Evolutionary conservation across 2,797 vertebrate species (phyloP), one percentile per base, ranked within the genome.

Genomic region (Echiichthys vipera): DNA sequence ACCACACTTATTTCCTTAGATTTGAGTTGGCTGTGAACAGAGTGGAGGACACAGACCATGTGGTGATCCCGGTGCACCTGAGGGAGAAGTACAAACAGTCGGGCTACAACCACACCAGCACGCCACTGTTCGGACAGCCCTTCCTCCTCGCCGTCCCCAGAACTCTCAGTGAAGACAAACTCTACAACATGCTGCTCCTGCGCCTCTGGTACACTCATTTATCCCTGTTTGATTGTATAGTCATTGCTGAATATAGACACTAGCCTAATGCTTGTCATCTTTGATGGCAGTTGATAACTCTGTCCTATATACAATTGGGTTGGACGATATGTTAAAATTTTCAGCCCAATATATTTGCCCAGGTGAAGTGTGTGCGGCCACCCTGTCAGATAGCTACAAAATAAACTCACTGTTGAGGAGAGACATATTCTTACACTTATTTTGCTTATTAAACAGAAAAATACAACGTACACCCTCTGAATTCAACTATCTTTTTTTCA

Each of bases 21-120:
- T 99, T 99, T 74, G 97, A 99, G 94, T 94, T 99, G 65, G 94
- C 95, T 5, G 95, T 98, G 84, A 97, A 96, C 86, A 93, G 96
- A 81, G 94, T 95, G 68, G 97, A 98, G 91, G 97, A 99, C 90
- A 96, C 95, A 0, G 97, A 99, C 43, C 97, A 98, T 49, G 97
- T 99, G 22, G 94, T 99, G 89, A 96, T 99, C 92, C 98, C 98
- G 13, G 96, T 99, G 84, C 98, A 97, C 91, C 94, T 99, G 88
- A 94, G 96, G 83, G 98, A 99, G 89, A 99, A 98, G 87, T 97
- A 96, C 92, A 97, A 96, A 84, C 97, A 99, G 89, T 96, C 96
- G 9, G 96, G 97, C 80, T 99, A 98, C 70, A 98, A 96, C 87
- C 97, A 98, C 91, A 97, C 96, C 90, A 97, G 96, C 89, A 96